Base-by-base conservation (phyloP, 2,888 invertebrate genomes). In the Cremastobaeus sp. region DNA sequence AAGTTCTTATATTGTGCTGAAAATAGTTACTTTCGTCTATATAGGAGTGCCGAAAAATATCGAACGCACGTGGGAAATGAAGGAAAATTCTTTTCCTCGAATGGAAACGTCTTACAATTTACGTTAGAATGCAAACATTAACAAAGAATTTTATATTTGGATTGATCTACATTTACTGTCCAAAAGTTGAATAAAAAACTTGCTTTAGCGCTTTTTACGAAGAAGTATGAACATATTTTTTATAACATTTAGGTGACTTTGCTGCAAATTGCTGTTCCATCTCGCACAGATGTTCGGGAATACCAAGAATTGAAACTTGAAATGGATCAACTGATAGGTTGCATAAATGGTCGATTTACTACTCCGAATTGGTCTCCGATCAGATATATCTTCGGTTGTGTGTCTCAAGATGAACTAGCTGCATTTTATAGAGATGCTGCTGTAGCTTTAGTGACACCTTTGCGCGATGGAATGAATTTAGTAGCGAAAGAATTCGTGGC, bases 331-430 rank as follows among this genome's bases (percentile, higher is more conserved):
- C 85, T 96, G 50, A 95, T 96, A 43, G 96, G 95, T 12, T 90
- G 94, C 65, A 96, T 96, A 68, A 96, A 96, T 84, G 96, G 96
- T 11, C 91, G 93, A 64, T 96, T 96, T 82, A 95, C 96, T 0
- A 96, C 96, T 0, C 94, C 96, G 0, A 95, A 95, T 85, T 96
- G 96, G 96, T 95, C 96, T 0, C 96, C 96, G 0, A 96, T 96
- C 77, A 91, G 93, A 88, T 96, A 96, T 78, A 96, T 96, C 78
- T 96, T 94, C 84, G 96, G 96, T 6, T 95, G 95, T 84, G 93
- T 96, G 0, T 93, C 93, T 50, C 96, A 96, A 88, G 93, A 95
- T 55, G 95, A 96, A 82, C 87, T 96, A 39, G 96, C 96, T 0
- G 94, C 95, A 0, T 93, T 95, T 84, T 96, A 96, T 86, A 90